A percentile compares a stretch with the other conserved stretches of the same genome.
Evolutionary conservation across 92 coral and sea anemone species (phyloP).

Genomic region (Palythoa grandis): DNA sequence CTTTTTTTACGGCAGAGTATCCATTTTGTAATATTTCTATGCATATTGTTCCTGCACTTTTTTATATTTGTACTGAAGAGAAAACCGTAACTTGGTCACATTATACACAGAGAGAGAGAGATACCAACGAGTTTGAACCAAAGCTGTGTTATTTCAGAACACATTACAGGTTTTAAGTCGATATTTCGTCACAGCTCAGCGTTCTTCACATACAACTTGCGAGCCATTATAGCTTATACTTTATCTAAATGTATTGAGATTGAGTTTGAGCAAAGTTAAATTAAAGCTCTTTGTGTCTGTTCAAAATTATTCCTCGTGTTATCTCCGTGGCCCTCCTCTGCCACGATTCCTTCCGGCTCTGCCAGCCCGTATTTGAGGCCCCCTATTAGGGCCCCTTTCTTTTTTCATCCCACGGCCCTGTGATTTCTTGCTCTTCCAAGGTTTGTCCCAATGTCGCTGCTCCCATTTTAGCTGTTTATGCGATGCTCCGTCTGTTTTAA

Average conservation of each 20-base stretch:
- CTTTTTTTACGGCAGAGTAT: no score
- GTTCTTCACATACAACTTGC: no score
- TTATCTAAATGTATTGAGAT: not conserved
- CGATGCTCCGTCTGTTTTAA: constrained; percentile 75
- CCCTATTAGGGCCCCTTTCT: constrained; percentile 40
- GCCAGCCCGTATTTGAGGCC: constrained; percentile 16
- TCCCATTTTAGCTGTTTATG: constrained; percentile 95
- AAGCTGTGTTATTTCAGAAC: no score
- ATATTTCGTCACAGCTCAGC: no score
- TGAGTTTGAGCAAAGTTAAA: not conserved
- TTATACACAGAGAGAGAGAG: no score
- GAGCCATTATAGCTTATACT: not conserved
- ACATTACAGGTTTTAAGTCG: no score
- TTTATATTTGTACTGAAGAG: no score
- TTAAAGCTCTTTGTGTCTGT: not conserved
- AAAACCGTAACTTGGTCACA: no score
- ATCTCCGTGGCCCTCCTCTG: constrained; percentile 24
- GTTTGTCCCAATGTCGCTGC: constrained; percentile 51
- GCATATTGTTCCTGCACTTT: no score
- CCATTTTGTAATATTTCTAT: no score
- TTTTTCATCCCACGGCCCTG: constrained; percentile 12
- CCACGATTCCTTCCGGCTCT: not conserved
- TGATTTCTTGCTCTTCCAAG: constrained; percentile 11
- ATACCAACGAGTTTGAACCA: no score
- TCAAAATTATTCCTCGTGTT: not conserved